These are phyloP conservation scores for Sericinus montela DNA, from an alignment of 2,888 invertebrate genomes.

Conservation along the genomic window DNA sequence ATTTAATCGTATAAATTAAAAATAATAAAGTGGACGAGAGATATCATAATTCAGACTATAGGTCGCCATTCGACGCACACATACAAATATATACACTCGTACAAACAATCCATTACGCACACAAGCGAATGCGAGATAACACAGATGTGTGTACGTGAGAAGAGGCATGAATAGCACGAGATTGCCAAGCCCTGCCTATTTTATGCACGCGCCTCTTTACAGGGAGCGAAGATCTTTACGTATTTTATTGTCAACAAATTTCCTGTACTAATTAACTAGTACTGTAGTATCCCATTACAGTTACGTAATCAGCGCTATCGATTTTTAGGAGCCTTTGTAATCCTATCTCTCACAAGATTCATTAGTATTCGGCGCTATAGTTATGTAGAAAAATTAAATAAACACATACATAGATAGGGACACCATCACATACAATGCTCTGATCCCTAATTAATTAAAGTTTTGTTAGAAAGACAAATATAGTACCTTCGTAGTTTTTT, in stretches of 20 bases:
- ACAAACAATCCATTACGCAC: not conserved
- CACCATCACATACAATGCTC: too few species aligned
- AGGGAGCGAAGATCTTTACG: not conserved
- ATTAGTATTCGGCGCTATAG: too few species aligned
- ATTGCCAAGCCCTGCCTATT: not conserved
- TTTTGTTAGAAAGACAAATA: too few species aligned
- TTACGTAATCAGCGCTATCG: too few species aligned
- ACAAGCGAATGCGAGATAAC: not conserved
- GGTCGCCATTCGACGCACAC: not conserved
- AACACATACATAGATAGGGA: too few species aligned
- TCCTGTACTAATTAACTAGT: too few species aligned
- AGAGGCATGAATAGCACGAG: not conserved
- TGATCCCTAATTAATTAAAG: too few species aligned
- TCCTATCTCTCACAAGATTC: too few species aligned
- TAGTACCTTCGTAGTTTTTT: too few species aligned
- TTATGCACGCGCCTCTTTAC: not conserved
- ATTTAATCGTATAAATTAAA: not conserved
- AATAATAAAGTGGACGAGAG: not conserved
- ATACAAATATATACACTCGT: not conserved
- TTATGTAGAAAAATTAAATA: too few species aligned
- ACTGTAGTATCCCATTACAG: too few species aligned
- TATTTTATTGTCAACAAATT: not conserved
- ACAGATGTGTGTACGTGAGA: constrained; percentile 4
- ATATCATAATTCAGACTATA: constrained; percentile 7
- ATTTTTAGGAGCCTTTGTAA: too few species aligned